Conservation (phyloP, 2,113 vertebrate genomes). For the Malaclemys terrapin region DNA sequence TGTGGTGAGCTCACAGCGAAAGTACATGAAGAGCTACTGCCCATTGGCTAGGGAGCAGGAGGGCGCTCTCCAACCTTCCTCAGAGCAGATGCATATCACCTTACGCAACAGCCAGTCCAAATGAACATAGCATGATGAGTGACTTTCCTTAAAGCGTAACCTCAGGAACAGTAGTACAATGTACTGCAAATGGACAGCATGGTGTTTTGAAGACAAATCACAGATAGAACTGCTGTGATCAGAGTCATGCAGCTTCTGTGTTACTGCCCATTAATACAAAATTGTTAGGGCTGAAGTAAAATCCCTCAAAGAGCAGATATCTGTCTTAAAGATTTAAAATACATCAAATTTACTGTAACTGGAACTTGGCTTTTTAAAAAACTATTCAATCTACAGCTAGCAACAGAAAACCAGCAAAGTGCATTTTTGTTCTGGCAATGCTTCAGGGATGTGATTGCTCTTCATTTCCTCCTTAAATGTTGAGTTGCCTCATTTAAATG, state of each 20-base stretch:
- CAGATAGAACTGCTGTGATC: fast-evolving
- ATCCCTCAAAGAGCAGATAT: background rate
- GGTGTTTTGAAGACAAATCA: background rate
- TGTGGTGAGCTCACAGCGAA: background rate
- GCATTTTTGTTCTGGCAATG: background rate
- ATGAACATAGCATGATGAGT: fast-evolving
- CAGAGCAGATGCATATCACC: background rate
- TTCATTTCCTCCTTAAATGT: background rate
- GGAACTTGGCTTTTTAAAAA: background rate
- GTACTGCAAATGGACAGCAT: background rate
- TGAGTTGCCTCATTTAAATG: constrained; percentile 72
- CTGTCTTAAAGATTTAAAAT: background rate
- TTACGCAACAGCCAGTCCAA: background rate
- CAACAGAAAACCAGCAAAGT: background rate
- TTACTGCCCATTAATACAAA: background rate
- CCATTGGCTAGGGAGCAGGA: background rate
- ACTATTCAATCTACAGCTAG: background rate
- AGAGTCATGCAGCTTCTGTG: background rate
- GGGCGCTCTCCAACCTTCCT: background rate
- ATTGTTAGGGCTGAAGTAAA: background rate
- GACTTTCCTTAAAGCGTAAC: fast-evolving
- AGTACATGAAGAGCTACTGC: fast-evolving
- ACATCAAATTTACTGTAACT: background rate
- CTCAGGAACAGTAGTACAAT: background rate
- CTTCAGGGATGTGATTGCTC: background rate